These are phyloP conservation scores for Acrobasis consociella DNA, from an alignment of 2,888 invertebrate genomes.

Conservation along the genomic window DNA sequence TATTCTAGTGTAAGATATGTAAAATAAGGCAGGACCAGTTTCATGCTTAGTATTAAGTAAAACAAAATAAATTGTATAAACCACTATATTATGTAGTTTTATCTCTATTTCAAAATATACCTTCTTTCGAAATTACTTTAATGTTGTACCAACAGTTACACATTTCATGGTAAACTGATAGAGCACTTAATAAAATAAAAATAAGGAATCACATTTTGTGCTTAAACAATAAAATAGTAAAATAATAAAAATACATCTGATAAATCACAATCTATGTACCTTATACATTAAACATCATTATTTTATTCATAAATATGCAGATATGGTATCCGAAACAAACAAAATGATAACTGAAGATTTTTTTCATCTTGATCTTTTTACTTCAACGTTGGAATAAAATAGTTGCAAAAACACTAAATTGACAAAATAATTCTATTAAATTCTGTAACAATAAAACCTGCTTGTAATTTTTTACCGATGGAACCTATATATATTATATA, in stretches of 20 bases:
- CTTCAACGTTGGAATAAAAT: too few relatives aligned
- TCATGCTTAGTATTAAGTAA: constrained; percentile 6
- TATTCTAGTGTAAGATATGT: neutral
- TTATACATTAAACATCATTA: neutral
- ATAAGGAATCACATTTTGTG: constrained; percentile 30
- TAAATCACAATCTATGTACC: neutral
- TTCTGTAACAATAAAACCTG: too few relatives aligned
- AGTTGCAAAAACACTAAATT: too few relatives aligned
- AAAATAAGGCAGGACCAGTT: neutral
- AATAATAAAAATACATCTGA: neutral
- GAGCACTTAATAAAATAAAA: constrained; percentile 25
- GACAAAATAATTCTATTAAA: too few relatives aligned
- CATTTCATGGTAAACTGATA: constrained; percentile 34
- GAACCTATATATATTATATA: too few relatives aligned
- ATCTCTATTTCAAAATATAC: constrained; percentile 33
- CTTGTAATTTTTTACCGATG: too few relatives aligned
- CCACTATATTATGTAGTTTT: constrained; percentile 28
- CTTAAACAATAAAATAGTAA: constrained; percentile 27
- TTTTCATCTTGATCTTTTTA: too few relatives aligned
- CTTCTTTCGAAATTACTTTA: constrained; percentile 20
- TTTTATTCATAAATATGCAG: neutral
- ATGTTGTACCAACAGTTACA: constrained; percentile 34
- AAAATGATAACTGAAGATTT: too few relatives aligned
- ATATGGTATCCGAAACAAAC: too few relatives aligned
- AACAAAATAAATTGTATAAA: constrained; percentile 19